A percentile compares a stretch with the other conserved stretches of the same genome.
Conservation (phyloP, 2,113 vertebrate genomes). For the Nesoenas mayeri region DNA sequence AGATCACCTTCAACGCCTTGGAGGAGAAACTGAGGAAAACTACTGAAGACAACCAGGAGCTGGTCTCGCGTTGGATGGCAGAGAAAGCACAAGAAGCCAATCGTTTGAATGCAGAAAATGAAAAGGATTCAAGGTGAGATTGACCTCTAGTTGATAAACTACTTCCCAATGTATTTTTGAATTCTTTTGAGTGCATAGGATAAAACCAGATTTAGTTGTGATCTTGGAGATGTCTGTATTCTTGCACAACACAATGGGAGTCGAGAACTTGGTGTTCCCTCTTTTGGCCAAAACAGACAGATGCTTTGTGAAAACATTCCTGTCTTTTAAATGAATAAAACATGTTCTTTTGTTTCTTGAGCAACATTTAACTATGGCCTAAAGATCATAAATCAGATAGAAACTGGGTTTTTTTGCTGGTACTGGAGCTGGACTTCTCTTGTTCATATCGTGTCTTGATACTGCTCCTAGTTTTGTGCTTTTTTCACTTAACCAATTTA, state of each 20-base stretch:
- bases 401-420: not conserved
- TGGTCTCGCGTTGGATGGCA: conserved; percentile 97
- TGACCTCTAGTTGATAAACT: not conserved
- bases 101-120: conserved; percentile 94
- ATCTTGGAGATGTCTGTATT: not conserved
- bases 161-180: not conserved
- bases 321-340: conserved; percentile 2
- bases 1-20: conserved; percentile 95
- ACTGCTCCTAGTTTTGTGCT: not conserved
- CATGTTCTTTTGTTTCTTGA: not conserved
- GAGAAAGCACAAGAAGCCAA: conserved; percentile 99
- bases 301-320: not conserved
- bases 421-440: not conserved
- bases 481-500: not conserved
- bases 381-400: not conserved
- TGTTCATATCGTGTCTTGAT: not conserved
- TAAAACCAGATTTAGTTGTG: not conserved
- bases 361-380: not conserved
- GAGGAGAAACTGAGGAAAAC: conserved; percentile 96
- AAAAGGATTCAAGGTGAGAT: conserved; percentile 90
- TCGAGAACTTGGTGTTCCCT: not conserved
- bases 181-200: not conserved
- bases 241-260: not conserved
- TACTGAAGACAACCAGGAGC: conserved; percentile 95
- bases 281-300: not conserved